These are phyloP conservation scores for Caenorhabditis drosophilae DNA, from an alignment of 2,888 invertebrate species.

Conservation along the genomic window DNA sequence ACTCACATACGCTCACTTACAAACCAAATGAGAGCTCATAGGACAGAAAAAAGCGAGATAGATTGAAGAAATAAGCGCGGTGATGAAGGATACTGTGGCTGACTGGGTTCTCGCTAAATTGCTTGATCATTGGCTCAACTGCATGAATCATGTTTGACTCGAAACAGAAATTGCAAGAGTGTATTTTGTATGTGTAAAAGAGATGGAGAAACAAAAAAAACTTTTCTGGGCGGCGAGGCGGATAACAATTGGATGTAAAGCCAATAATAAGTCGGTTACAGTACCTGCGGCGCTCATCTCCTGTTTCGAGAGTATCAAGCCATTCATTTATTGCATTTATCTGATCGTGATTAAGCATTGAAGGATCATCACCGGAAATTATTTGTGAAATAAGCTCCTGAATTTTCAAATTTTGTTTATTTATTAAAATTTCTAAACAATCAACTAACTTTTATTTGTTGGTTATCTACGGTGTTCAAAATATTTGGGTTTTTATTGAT, in stretches of 20 bases:
- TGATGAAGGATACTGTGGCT: not conserved
- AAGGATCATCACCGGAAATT: constrained; percentile 55
- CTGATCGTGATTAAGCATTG: constrained; percentile 55
- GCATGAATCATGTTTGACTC: too few relatives aligned
- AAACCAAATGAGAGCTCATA: too few relatives aligned
- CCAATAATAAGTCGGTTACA: too few relatives aligned
- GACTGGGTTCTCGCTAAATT: constrained; percentile 2
- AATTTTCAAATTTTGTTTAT: constrained; percentile 16
- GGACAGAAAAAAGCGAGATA: too few relatives aligned
- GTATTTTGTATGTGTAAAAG: too few relatives aligned
- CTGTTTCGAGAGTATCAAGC: constrained; percentile 59
- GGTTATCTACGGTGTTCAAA: constrained; percentile 56
- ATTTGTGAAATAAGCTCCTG: constrained; percentile 63
- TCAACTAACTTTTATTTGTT: constrained; percentile 55
- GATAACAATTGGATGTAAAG: too few relatives aligned
- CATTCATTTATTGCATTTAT: constrained; percentile 65
- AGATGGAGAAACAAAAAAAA: too few relatives aligned
- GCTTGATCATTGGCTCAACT: too few relatives aligned
- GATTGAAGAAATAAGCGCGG: too few relatives aligned
- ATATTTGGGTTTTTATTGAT: constrained; percentile 63
- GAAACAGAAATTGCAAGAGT: too few relatives aligned
- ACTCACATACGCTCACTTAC: not conserved
- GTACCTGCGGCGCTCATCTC: constrained; percentile 52
- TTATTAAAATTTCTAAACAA: not conserved
- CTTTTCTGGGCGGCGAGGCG: too few relatives aligned